phyloP scores from a whole-genome alignment of 2,888 invertebrate species.

The Eutolmus rufibarbis region DNA sequence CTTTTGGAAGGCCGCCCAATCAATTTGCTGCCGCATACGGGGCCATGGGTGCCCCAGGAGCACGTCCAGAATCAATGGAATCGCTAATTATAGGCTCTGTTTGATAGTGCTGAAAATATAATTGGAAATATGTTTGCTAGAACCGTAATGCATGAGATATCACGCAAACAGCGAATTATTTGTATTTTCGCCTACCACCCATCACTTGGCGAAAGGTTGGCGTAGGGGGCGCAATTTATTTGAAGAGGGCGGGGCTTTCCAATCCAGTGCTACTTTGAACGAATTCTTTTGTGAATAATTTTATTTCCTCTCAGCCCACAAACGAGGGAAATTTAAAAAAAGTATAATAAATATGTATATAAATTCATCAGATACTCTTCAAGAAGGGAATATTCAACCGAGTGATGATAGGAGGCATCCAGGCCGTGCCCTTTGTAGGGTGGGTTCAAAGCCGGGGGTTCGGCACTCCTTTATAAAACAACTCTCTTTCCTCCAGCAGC shows the following conservation, averaged over 20 bases:
- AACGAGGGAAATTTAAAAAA: background rate
- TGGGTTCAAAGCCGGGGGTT: background rate
- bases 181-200: background rate
- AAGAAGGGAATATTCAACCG: background rate
- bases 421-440: background rate
- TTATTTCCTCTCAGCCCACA: background rate
- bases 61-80: background rate
- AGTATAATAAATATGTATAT: background rate
- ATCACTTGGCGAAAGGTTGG: background rate
- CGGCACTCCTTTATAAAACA: background rate
- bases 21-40: background rate
- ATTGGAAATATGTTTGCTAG: background rate
- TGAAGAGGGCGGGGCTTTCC: background rate
- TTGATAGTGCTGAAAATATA: background rate
- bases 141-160: background rate
- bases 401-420: background rate
- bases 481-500: background rate
- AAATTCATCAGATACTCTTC: background rate
- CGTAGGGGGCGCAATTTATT: background rate
- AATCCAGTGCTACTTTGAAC: background rate
- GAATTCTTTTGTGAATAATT: background rate
- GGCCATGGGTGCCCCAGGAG: background rate
- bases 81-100: background rate
- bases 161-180: background rate
- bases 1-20: background rate